Conservation (phyloP, 2,797 vertebrate genomes). For the Cuniculus paca region DNA sequence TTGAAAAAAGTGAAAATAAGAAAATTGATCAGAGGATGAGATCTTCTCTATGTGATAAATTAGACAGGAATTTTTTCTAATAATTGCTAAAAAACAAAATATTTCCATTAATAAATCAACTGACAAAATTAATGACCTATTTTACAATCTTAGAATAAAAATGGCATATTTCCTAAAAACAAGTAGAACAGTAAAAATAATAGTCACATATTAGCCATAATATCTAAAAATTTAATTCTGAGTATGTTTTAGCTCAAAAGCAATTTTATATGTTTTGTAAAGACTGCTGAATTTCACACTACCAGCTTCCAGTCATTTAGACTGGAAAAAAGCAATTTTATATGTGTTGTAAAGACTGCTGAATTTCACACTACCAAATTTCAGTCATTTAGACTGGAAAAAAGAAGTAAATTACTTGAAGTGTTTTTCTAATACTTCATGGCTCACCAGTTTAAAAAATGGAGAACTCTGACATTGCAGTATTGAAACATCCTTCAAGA, state of each 20-base stretch:
- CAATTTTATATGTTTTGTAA: neutral
- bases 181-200: neutral
- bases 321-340: neutral
- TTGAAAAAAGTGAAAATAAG: constrained; percentile 25
- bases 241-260: neutral
- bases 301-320: neutral
- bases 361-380: neutral
- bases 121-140: neutral
- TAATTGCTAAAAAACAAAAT: neutral
- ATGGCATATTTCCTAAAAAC: neutral
- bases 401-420: neutral
- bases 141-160: neutral
- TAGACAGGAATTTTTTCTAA: neutral
- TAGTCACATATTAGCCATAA: neutral
- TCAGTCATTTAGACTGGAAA: neutral
- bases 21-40: neutral
- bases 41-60: neutral
- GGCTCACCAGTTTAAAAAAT: neutral
- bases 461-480: neutral
- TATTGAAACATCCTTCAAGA: neutral
- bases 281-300: neutral
- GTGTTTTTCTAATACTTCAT: neutral
- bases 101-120: neutral
- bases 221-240: neutral
- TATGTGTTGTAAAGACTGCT: neutral